Evolutionary conservation across 2,797 vertebrate genomes (phyloP).

Genomic region (Urocyon cinereoargenteus): DNA sequence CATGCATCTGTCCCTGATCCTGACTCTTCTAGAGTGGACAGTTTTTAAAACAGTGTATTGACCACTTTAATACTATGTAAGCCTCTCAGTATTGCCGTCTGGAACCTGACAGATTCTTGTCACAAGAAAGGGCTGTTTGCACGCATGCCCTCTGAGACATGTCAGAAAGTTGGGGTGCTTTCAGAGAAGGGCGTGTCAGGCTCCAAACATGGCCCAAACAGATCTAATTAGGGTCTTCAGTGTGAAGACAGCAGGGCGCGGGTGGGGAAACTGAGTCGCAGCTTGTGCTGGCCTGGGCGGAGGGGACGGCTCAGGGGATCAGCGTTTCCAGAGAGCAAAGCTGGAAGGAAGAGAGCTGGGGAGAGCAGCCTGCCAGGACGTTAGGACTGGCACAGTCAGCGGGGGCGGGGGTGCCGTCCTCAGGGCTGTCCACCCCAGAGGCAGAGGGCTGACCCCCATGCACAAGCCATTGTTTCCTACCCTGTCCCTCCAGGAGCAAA

Average conservation of each 20-base stretch:
- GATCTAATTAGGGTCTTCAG: neutral
- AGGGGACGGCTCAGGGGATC: neutral
- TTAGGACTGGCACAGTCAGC: neutral
- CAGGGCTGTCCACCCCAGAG: neutral
- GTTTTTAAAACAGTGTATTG: neutral
- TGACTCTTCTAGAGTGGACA: neutral
- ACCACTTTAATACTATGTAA: neutral
- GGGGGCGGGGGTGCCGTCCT: neutral
- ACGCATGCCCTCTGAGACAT: neutral
- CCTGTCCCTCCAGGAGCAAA: constrained; percentile 78
- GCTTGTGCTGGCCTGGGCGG: neutral
- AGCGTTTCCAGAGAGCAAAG: neutral
- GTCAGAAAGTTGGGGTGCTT: neutral
- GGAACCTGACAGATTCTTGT: neutral
- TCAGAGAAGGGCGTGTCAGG: neutral
- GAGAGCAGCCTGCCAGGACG: neutral
- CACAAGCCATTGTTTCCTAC: neutral
- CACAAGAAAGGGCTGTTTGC: neutral
- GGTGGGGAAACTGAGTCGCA: neutral
- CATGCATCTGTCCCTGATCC: neutral
- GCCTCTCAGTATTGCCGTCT: neutral
- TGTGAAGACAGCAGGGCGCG: neutral
- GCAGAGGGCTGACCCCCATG: neutral
- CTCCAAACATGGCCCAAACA: neutral
- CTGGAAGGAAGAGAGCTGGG: neutral